Evolutionary conservation across 2,888 invertebrate genomes (phyloP), one percentile per base, ranked within the genome.

Genomic region (Dastarcus helophoroides): DNA sequence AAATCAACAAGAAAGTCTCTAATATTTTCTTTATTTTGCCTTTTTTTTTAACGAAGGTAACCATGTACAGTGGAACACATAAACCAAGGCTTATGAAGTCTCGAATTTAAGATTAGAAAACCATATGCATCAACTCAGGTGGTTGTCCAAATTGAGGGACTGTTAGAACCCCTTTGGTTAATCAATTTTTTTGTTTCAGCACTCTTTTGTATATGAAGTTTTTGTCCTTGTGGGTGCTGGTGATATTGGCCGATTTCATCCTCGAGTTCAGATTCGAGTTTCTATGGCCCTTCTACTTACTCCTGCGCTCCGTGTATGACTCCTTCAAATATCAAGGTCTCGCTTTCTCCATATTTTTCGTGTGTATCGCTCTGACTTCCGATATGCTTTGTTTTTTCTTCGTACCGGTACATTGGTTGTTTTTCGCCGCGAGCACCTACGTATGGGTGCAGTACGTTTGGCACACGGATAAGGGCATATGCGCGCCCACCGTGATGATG

Each of bases 311-410:
- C 60, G 84, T 94, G 51, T 89, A 93, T 65, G 94, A 95, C 67
- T 91, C 94, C 47, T 94, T 89, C 67, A 91, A 90, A 69, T 95
- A 91, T 68, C 94, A 94, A 72, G 94, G 95, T 64, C 71, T 94
- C 74, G 91, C 91, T 61, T 95, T 95, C 68, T 91, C 94, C 54
- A 81, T 94, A 56, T 89, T 95, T 69, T 97, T 97, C 71, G 86
- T 97, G 59, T 93, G 90, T 67, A 85, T 97, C 62, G 93, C 94
- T 47, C 77, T 95, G 51, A 94, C 94, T 44, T 93, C 95, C 51
- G 97, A 97, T 67, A 83, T 97, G 77, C 82, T 97, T 65, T 97
- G 94, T 72, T 93, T 89, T 69, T 88, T 97, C 69, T 93, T 95
- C 68, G 91, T 98, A 70, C 97, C 97, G 46, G 82, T 94, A 50